Percentiles rank a stretch among this genome's conserved stretches.
phyloP scores from a whole-genome alignment of 2,888 invertebrate genomes.

The Chloroclysta siterata region DNA sequence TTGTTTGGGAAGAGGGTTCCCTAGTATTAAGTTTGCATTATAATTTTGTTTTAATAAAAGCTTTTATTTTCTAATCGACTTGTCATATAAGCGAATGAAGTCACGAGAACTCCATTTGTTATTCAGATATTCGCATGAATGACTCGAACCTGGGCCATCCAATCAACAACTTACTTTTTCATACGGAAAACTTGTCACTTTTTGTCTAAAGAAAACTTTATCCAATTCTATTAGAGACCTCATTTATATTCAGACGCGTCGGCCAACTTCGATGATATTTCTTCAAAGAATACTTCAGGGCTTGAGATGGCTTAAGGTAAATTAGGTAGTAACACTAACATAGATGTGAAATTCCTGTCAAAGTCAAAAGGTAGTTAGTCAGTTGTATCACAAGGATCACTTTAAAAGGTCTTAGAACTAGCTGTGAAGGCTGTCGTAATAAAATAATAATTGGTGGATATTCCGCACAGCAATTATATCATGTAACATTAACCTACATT shows the following conservation, averaged over 20 bases:
- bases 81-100: not conserved
- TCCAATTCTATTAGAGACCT: constrained; percentile 65
- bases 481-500: no score
- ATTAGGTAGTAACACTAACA: constrained; percentile 21
- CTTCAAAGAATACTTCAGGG: constrained; percentile 45
- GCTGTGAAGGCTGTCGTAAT: no score
- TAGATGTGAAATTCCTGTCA: constrained; percentile 10
- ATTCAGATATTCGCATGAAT: constrained; percentile 26
- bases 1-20: not conserved
- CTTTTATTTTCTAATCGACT: not conserved
- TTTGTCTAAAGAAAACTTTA: constrained; percentile 61
- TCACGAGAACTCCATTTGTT: not conserved
- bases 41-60: no score
- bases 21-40: no score
- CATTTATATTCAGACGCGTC: constrained; percentile 63
- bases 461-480: no score
- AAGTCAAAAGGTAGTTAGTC: no score
- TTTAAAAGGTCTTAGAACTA: no score
- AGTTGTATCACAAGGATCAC: no score
- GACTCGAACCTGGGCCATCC: constrained; percentile 34
- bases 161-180: constrained; percentile 55
- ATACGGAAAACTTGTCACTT: constrained; percentile 54
- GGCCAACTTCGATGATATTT: constrained; percentile 55
- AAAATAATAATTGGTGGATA: no score
- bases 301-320: constrained; percentile 26